Base-by-base conservation (phyloP, 2,888 invertebrate species). In the Exephanes ischioxanthus region DNA sequence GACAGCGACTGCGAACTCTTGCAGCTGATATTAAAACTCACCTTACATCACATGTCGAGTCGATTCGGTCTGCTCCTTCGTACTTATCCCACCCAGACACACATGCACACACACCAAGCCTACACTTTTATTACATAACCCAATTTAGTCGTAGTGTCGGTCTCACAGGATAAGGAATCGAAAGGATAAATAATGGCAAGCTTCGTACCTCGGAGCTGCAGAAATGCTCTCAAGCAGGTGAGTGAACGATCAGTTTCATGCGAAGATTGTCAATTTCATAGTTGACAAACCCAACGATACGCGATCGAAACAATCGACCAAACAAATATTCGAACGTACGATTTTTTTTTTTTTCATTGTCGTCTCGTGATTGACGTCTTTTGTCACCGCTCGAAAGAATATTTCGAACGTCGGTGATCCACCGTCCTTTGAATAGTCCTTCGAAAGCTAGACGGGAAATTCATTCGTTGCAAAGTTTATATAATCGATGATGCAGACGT, bases 211-310 rank as follows among this genome's bases (percentile, higher is more conserved):
- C 91, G 91, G 67, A 89, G 90, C 55, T 93, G 92, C 87, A 89
- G 91, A 89, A 92, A 90, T 90, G 91, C 87, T 53, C 85, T 93
- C 45, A 90, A 89, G 79, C 93, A 93, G 89, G 93, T 93, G 33
- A 90, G 90, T 90, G n/a, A 16, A 9, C 9, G 0, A 3, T 16
- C 3, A 45, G 7, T 37, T 66, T 30, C 30, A 7, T n/a, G 6
- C 22, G 2, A 41, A 22, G 0, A 67, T n/a, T 9, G 4, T 55
- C 9, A 14, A 37, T 11, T 67, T 41, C 51, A n/a, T 26, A 5
- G 19, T 67, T 14, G 53, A 41, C 6, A 1, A 16, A 48, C 14
- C 45, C 16, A 22, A 41, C 41, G 55, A 58, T 16, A n/a, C 7
- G 9, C 16, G 6, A 66, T 76, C 66, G 66, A 16, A 30, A 63